Conservation (phyloP, 1,140 invertebrate species). For the Cydia strobilella region DNA sequence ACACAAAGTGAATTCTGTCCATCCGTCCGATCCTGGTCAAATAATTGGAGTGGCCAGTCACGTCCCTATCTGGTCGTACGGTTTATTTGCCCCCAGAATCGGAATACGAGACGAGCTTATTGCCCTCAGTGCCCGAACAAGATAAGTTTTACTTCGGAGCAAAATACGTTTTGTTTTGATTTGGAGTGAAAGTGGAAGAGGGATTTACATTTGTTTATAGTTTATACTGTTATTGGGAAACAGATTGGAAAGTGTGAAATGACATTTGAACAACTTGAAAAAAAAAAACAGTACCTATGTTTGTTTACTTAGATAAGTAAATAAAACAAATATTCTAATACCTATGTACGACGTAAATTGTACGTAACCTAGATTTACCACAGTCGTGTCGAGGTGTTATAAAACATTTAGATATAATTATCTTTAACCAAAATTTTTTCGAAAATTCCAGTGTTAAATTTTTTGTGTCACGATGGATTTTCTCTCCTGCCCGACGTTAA, state of each 20-base stretch:
- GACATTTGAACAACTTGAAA: background rate
- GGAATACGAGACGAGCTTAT: constrained; percentile 29
- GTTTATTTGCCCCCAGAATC: constrained; percentile 24
- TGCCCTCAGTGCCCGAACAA: constrained; percentile 18
- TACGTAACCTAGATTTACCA: too few relatives aligned
- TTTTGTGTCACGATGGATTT: too few relatives aligned
- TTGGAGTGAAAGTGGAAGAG: constrained; percentile 7
- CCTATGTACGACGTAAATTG: too few relatives aligned
- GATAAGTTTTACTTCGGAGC: constrained; percentile 17
- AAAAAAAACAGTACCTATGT: too few relatives aligned
- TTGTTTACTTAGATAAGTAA: too few relatives aligned
- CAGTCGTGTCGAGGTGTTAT: too few relatives aligned
- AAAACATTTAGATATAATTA: too few relatives aligned
- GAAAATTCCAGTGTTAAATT: too few relatives aligned
- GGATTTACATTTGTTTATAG: constrained; percentile 19
- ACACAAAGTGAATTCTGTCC: background rate
- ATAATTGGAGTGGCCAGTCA: constrained; percentile 17
- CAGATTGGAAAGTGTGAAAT: background rate
- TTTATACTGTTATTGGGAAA: constrained; percentile 10
- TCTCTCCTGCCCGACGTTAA: too few relatives aligned
- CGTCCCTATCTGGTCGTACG: constrained; percentile 9
- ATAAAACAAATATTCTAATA: too few relatives aligned
- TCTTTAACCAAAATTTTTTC: too few relatives aligned
- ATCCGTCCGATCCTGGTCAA: background rate
- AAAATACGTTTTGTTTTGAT: constrained; percentile 23